These are phyloP conservation scores for Rhinoderma darwinii DNA, from an alignment of 2,113 vertebrate genomes.

Conservation along the genomic window DNA sequence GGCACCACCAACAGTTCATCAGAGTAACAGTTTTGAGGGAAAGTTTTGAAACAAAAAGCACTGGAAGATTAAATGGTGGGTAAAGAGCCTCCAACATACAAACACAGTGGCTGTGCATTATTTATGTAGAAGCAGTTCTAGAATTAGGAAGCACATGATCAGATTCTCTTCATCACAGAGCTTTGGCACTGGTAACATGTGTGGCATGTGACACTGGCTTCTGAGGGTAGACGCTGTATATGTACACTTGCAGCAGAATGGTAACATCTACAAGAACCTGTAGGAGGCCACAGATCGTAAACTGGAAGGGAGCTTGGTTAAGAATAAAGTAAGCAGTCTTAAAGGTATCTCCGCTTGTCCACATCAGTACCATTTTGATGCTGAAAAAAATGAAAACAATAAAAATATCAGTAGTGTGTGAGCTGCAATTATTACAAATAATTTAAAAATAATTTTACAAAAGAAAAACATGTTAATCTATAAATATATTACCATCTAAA, in stretches of 20 bases:
- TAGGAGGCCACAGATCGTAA: slow-evolving; percentile 92
- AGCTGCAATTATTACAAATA: neutral
- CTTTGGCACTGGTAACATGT: slow-evolving; percentile 89
- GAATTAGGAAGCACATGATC: neutral
- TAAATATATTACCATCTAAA: neutral
- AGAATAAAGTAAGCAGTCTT: slow-evolving; percentile 95
- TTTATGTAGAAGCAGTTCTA: slow-evolving; percentile 37
- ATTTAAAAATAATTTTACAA: neutral
- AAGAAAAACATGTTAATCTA: neutral
- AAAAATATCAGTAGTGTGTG: slow-evolving; percentile 20
- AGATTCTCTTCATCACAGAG: slow-evolving; percentile 75
- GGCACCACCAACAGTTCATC: neutral
- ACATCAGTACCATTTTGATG: slow-evolving; percentile 98
- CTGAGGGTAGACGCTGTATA: slow-evolving; percentile 86
- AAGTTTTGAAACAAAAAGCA: neutral
- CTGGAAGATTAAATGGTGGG: neutral
- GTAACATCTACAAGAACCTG: slow-evolving; percentile 91
- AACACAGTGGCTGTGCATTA: neutral
- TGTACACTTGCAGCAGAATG: slow-evolving; percentile 91
- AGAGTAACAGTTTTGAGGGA: neutral
- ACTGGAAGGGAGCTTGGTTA: slow-evolving; percentile 92
- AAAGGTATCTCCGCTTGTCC: slow-evolving; percentile 95
- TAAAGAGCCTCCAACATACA: neutral
- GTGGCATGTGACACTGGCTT: slow-evolving; percentile 81
- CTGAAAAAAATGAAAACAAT: slow-evolving; percentile 69